Evolutionary conservation across 2,888 invertebrate genomes (phyloP), one percentile per base, ranked within the genome.

Genomic region (Phytoseiulus persimilis): DNA sequence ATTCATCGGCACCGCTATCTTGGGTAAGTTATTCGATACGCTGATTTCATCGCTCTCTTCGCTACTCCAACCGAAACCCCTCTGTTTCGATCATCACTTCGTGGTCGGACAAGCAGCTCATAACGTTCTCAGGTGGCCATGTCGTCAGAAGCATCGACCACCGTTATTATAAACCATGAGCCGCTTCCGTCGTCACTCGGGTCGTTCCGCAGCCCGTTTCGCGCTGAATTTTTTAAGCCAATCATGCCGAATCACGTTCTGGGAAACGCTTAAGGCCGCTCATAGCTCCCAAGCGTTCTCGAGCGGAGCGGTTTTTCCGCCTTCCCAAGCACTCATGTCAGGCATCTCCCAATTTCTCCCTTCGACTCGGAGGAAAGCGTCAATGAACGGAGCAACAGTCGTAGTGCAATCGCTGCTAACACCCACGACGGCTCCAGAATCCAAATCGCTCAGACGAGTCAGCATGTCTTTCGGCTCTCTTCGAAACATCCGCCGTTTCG

Each of bases 1-100:
- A 93, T 95, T 97, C 91, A 92, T 97, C 89, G 98, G 98, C 90
- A 98, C 97, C 6, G 95, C 96, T 92, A 94, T 98, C 90, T 94
- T 98, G 92, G 87, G 96, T 97, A 6, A 87, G 87, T 87, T 65
- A 11, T 23, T 91, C n/a, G n/a, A n/a, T n/a, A n/a, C n/a, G n/a
- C n/a, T n/a, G n/a, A n/a, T n/a, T n/a, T n/a, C n/a, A n/a, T n/a
- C n/a, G n/a, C n/a, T n/a, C 92, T 45, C 91, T 93, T 2, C 90
- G 93, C 92, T 5, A 91, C 92, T 31, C 90, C 90, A 1, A 32
- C 83, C 31, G 89, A 46, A 65, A 1, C 18, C 65, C 2, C 18
- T 2, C 18, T 65, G 5, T 18, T 65, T 3, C 18, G 65, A 65
- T 28, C 65, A 65, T 23, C 65, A 14, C 9, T 28, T 65, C 23